These are phyloP conservation scores for Leucopternis melanops DNA, from an alignment of 2,113 vertebrate genomes.

Conservation along the genomic window DNA sequence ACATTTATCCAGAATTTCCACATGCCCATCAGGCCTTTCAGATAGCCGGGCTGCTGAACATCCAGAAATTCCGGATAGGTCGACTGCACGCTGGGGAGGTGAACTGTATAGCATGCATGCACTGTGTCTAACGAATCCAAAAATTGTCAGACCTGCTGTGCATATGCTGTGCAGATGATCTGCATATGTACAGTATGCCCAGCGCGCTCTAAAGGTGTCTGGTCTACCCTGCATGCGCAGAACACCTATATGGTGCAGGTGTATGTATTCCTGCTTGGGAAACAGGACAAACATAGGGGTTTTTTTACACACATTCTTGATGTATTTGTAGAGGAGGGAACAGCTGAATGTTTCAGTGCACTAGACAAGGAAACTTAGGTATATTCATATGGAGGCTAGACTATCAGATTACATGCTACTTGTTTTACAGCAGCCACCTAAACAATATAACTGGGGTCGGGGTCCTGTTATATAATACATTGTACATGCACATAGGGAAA, in stretches of 20 bases:
- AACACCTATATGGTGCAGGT: background rate
- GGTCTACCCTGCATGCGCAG: background rate
- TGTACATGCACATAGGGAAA: background rate
- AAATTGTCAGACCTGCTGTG: constrained; percentile 12
- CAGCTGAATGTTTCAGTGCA: background rate
- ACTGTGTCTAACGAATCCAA: background rate
- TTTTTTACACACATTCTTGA: background rate
- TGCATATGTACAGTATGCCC: background rate
- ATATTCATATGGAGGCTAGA: background rate
- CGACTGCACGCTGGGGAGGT: background rate
- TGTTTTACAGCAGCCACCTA: background rate
- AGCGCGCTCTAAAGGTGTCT: background rate
- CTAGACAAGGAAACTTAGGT: background rate
- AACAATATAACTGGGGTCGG: background rate
- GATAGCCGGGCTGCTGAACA: background rate
- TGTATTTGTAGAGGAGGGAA: background rate
- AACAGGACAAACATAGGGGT: background rate
- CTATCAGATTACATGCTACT: background rate
- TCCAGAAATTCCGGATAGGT: constrained; percentile 19
- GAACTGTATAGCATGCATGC: background rate
- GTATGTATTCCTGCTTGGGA: background rate
- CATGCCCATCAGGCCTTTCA: background rate
- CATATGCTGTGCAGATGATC: background rate
- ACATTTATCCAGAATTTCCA: background rate
- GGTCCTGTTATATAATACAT: background rate